A percentile compares a stretch with the other conserved stretches of the same genome.
phyloP scores from a whole-genome alignment of 2,888 invertebrate species.

The Plebejus argus region DNA sequence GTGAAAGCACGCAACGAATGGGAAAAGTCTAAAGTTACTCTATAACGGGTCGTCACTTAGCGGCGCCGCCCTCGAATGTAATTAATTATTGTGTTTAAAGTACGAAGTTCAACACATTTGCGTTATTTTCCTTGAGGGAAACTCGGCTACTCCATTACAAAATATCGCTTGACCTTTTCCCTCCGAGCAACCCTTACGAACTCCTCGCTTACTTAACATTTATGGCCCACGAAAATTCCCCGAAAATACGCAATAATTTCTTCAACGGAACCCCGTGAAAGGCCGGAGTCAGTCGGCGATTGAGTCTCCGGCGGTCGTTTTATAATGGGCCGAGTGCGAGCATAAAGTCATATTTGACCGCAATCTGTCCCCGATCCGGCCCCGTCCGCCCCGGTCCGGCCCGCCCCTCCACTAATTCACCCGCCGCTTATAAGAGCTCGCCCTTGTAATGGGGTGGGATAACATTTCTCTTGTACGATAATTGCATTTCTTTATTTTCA shows the following conservation, averaged over 20 bases:
- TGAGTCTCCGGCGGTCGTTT: slow-evolving; percentile 30
- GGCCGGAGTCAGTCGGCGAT: neutral
- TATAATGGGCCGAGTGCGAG: slow-evolving; percentile 41
- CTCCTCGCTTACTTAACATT: slow-evolving; percentile 28
- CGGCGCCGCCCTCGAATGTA: slow-evolving; percentile 64
- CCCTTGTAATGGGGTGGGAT: slow-evolving; percentile 49
- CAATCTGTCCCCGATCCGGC: slow-evolving; percentile 44
- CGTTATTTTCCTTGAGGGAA: slow-evolving; percentile 49
- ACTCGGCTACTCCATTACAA: slow-evolving; percentile 24
- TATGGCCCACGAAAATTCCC: slow-evolving; percentile 5
- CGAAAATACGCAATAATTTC: slow-evolving; percentile 8
- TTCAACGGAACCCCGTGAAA: slow-evolving; percentile 10
- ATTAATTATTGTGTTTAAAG: slow-evolving; percentile 58
- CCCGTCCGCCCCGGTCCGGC: slow-evolving; percentile 47
- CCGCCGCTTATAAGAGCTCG: slow-evolving; percentile 49
- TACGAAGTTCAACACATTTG: slow-evolving; percentile 34
- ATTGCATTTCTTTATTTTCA: slow-evolving; percentile 57
- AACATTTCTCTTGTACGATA: slow-evolving; percentile 50
- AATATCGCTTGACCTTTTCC: slow-evolving; percentile 29
- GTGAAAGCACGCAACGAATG: neutral
- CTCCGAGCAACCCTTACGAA: slow-evolving; percentile 16
- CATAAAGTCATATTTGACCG: slow-evolving; percentile 46
- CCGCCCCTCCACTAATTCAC: slow-evolving; percentile 52
- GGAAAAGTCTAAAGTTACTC: neutral
- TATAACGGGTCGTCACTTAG: slow-evolving; percentile 32